These are phyloP conservation scores for Ennomos fuscantarius DNA, from an alignment of 2,888 invertebrate genomes.

Conservation along the genomic window DNA sequence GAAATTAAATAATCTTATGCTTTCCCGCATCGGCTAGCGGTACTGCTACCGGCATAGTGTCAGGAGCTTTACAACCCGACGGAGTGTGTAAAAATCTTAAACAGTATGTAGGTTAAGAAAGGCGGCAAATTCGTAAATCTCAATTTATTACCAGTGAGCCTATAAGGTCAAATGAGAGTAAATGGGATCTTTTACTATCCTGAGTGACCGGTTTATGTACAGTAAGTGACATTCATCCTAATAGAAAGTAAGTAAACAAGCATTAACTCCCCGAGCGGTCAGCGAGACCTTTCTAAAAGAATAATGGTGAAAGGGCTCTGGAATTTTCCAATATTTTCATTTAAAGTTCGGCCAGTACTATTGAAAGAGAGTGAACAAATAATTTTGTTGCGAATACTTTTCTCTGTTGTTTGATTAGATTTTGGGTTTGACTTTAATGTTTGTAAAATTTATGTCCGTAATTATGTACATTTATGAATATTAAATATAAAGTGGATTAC, in stretches of 20 bases:
- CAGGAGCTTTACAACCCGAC: no score
- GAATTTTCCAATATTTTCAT: conserved; percentile 33
- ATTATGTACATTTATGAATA: no score
- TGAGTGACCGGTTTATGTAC: conserved; percentile 71
- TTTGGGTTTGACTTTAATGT: conserved; percentile 6
- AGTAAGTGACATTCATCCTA: conserved; percentile 69
- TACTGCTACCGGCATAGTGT: no score
- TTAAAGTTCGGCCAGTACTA: conserved; percentile 23
- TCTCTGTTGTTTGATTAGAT: conserved; percentile 19
- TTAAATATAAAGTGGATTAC: no score
- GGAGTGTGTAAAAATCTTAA: conserved; percentile 9
- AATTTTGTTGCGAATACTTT: conserved; percentile 15
- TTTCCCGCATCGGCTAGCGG: no score
- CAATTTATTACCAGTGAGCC: conserved; percentile 50
- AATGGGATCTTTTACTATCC: conserved; percentile 61
- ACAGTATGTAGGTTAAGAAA: conserved; percentile 36
- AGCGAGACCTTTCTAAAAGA: conserved; percentile 27
- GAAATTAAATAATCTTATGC: no score
- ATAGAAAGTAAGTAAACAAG: conserved; percentile 48
- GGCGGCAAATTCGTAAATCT: conserved; percentile 51
- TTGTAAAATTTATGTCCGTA: background rate
- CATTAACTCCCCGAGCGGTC: conserved; percentile 35
- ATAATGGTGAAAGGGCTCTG: conserved; percentile 33
- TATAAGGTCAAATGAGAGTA: conserved; percentile 67
- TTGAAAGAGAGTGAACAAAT: conserved; percentile 18